Evolutionary conservation across 2,113 vertebrate genomes (phyloP), one percentile per base, ranked within the genome.

Genomic region (Regulus satrapa): DNA sequence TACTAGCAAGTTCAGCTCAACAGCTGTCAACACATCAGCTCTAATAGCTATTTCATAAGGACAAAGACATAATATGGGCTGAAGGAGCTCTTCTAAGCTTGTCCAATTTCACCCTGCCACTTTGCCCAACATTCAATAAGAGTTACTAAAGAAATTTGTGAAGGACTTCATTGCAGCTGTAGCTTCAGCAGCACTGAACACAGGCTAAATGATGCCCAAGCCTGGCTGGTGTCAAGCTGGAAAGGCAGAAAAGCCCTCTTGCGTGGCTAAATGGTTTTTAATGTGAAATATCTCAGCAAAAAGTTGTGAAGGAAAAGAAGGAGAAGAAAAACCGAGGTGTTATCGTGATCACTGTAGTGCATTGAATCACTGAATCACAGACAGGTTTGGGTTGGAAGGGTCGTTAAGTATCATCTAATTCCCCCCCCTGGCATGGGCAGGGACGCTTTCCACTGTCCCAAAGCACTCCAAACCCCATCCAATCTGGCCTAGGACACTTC

Each of bases 1-100:
- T 90, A 95, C 51, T n/a, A 61, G 55, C 41, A 67, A 85, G 71
- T 66, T 67, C 79, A 64, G 43, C 78, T 96, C 85, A 96, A 80
- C 48, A 74, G 75, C 55, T 90, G 75, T 74, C 81, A 95, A 49
- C 49, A 5, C 26, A 81, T 29, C 56, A 43, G 43, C 26, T 74
- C 71, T 85, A 93, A 89, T 40, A 88, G 63, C 63, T 73, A 66
- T 80, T 95, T 93, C 78, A 34, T 73, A 86, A 71, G 79, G 61
- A 88, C 92, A 88, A 85, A 90, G 75, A 51, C 23, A 20, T 77
- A 88, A 63, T 56, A 66, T 4, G 19, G 72, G 49, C 69, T 40
- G 78, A 89, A 83, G 74, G 18, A 81, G 32, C 34, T 75, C 74
- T 85, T 62, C 58, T 56, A 28, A 41, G 67, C 61, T 40, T 62